These are phyloP conservation scores for Graptemys geographica DNA, from an alignment of 2,797 vertebrate species.

Conservation along the genomic window DNA sequence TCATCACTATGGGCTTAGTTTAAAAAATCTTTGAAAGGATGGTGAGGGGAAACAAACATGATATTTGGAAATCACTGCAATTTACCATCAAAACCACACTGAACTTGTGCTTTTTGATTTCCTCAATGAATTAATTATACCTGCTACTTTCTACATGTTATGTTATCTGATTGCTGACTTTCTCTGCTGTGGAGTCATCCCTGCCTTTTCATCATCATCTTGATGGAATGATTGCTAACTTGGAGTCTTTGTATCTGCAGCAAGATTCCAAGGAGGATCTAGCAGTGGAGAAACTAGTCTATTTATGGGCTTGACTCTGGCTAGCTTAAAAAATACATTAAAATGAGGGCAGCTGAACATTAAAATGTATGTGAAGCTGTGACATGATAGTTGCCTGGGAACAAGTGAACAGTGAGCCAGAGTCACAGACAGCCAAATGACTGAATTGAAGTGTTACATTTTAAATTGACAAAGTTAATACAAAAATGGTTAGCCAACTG, in stretches of 20 bases:
- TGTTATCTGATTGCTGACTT: not conserved
- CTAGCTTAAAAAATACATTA: fast-evolving
- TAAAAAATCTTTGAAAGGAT: not conserved
- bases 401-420: not conserved
- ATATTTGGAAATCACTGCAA: not conserved
- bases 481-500: not conserved
- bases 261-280: not conserved
- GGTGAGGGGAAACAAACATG: not conserved
- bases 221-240: not conserved
- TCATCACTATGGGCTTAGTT: not conserved
- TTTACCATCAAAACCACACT: not conserved
- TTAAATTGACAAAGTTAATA: fast-evolving
- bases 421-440: not conserved
- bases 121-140: not conserved
- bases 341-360: not conserved
- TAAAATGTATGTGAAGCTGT: fast-evolving
- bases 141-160: not conserved
- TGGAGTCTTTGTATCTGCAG: not conserved
- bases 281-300: not conserved
- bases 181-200: not conserved
- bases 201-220: not conserved
- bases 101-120: not conserved
- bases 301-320: not conserved
- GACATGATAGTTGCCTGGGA: not conserved
- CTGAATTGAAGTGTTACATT: fast-evolving